Percentiles rank a stretch among this genome's conserved stretches.
phyloP scores from a whole-genome alignment of 2,888 invertebrate species.

The Timandra comae region DNA sequence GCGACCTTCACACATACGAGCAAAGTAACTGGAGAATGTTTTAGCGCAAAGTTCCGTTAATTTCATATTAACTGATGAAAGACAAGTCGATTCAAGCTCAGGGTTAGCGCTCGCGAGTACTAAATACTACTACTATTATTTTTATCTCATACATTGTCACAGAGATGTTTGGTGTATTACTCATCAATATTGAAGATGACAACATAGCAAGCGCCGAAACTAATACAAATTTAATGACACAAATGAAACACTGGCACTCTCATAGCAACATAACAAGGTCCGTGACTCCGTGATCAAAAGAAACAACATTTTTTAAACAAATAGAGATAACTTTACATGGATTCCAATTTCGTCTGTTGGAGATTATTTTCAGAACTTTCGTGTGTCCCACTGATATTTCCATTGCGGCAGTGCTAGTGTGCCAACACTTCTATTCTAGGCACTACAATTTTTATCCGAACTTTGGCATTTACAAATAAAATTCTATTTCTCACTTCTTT shows the following conservation, averaged over 20 bases:
- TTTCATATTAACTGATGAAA: conserved; percentile 17
- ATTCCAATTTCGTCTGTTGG: no score
- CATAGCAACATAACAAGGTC: no score
- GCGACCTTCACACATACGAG: conserved; percentile 33
- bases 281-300: no score
- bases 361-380: conserved; percentile 45
- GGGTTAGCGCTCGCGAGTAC: conserved; percentile 20
- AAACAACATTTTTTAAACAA: no score
- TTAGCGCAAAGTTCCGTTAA: conserved; percentile 25
- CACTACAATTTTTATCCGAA: conserved; percentile 51
- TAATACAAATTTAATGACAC: no score
- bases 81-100: conserved; percentile 28
- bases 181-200: no score
- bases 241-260: no score
- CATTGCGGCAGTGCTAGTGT: conserved; percentile 40
- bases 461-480: conserved; percentile 39
- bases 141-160: no score
- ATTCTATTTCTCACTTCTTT: neutral
- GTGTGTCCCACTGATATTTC: conserved; percentile 65
- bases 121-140: conserved; percentile 20
- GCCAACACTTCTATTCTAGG: conserved; percentile 57
- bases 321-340: no score
- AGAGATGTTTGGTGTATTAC: no score
- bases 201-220: no score
- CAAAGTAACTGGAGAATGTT: conserved; percentile 26